Conservation (phyloP, 2,113 vertebrate species). For the Hylia prasina region DNA sequence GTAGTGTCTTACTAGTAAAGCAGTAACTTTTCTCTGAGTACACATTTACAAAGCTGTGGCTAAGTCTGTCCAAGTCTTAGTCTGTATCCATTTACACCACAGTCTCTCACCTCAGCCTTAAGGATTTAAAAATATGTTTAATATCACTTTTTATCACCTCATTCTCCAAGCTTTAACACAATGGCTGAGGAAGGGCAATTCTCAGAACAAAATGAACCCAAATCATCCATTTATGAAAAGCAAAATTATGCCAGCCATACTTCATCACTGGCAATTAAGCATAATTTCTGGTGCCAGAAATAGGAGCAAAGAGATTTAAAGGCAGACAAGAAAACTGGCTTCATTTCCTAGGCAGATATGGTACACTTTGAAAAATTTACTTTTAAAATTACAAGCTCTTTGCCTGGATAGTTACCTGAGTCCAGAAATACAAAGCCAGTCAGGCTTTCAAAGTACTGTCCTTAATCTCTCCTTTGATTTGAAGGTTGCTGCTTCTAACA, state of each 20-base stretch:
- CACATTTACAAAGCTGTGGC: not conserved
- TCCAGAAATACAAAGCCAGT: not conserved
- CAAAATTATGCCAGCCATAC: not conserved
- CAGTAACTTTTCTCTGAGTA: not conserved
- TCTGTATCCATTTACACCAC: not conserved
- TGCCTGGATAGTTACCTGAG: not conserved
- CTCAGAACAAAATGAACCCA: not conserved
- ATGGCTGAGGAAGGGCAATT: not conserved
- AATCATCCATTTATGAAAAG: not conserved
- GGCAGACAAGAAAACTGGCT: not conserved
- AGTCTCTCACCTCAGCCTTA: not conserved
- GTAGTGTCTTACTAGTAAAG: not conserved
- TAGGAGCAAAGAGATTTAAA: not conserved
- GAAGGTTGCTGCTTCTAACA: not conserved
- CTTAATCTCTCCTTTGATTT: not conserved
- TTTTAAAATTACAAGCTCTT: not conserved
- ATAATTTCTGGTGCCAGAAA: not conserved
- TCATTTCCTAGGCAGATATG: not conserved
- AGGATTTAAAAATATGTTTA: not conserved
- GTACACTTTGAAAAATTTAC: not conserved
- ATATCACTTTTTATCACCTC: not conserved
- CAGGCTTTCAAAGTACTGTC: not conserved
- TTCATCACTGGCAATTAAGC: not conserved
- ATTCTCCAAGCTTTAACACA: not conserved
- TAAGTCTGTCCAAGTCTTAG: not conserved